Base-by-base conservation (phyloP, 2,797 vertebrate species). In the Meda fulgida region DNA sequence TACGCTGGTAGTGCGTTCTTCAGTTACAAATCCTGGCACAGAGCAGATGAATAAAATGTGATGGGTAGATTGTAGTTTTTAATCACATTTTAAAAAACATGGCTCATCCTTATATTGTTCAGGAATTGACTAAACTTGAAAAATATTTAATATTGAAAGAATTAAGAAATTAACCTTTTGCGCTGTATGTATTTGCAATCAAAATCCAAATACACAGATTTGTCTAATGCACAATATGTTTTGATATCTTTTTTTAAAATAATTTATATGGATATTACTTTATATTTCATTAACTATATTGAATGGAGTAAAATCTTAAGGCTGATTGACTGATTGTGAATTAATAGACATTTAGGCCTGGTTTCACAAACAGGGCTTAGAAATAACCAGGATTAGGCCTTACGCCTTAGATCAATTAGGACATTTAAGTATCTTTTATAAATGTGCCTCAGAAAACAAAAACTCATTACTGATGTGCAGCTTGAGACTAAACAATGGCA, bases 1-100 rank as follows among this genome's bases (percentile, higher is more conserved):
- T 97, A 97, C 26, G 94, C 92, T 81, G 94, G 92, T 85, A 96
- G 96, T 88, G 91, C 93, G 0, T 96, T 95, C 89, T 95, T 97
- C 89, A 96, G 95, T 92, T 95, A 96, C 89, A 92, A 92, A 90
- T 94, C 95, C 55, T 96, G 96, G 96, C 31, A 78, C n/a, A 71
- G 13, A 26, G 46, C 66, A 73, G 78, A 78, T 31, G 40, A 81
- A 78, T 60, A 51, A 80, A 40, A 16, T 69, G 29, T 40, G 63
- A 21, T 77, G 48, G 34, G 21, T 38, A 38, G 40, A 70, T 34
- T 29, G 51, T 43, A 58, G 34, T 46, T 58, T 81, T 70, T 31
- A 43, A 19, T 70, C 7, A 48, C 46, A 53, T 26, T 5, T 34
- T 1, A 7, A 36, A 72, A 51, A 48, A 48, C 46, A 18, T 48